A percentile compares a stretch with the other conserved stretches of the same genome.
These are phyloP conservation scores for Chionis minor DNA, from an alignment of 2,113 vertebrate genomes.

Conservation along the genomic window DNA sequence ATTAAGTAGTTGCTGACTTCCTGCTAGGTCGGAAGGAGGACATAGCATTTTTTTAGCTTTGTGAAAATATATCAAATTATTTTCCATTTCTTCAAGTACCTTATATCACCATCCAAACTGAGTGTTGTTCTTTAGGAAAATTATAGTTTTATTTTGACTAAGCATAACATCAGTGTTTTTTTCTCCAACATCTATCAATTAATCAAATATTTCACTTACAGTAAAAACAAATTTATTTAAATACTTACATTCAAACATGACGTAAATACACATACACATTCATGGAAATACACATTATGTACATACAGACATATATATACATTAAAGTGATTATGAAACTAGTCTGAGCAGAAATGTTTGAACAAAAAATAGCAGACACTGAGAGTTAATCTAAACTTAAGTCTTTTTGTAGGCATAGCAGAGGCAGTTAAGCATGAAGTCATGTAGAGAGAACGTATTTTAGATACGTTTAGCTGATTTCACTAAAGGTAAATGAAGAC, in stretches of 20 bases:
- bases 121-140: not conserved
- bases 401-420: not conserved
- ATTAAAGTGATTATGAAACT: not conserved
- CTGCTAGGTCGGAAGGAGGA: not conserved
- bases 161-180: fast-evolving
- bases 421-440: not conserved
- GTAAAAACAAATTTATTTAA: not conserved
- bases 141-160: not conserved
- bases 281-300: not conserved
- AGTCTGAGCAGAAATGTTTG: not conserved
- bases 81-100: not conserved
- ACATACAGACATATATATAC: not conserved
- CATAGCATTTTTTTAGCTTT: not conserved
- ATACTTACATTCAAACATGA: not conserved
- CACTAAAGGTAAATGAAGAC: not conserved
- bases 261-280: not conserved
- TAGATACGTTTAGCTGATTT: not conserved
- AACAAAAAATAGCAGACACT: not conserved
- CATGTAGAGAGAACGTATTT: not conserved
- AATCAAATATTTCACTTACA: not conserved
- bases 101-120: not conserved
- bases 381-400: not conserved
- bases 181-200: not conserved
- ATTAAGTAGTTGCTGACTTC: not conserved
- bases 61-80: not conserved